A percentile compares a stretch with the other conserved stretches of the same genome.
Conservation (phyloP, 1,140 invertebrate genomes). For the Phenacoccus solenopsis region DNA sequence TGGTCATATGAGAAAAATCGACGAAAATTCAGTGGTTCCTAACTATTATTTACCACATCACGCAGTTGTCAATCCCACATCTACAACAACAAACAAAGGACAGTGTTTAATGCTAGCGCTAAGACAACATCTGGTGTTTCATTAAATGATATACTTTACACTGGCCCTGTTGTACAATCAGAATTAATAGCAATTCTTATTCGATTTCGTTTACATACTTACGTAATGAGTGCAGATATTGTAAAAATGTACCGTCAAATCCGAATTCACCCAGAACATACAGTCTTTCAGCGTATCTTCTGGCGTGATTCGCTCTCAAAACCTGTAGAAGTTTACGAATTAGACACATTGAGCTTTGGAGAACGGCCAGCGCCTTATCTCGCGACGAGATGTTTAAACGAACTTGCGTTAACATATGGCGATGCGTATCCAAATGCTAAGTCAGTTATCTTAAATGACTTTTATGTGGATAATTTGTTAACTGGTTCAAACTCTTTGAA, state of each 20-base stretch:
- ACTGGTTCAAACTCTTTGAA: not conserved
- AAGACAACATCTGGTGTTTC: conserved; percentile 26
- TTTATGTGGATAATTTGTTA: conserved; percentile 3
- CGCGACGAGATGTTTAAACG: conserved; percentile 31
- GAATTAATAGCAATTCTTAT: conserved; percentile 32
- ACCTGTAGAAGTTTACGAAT: conserved; percentile 24
- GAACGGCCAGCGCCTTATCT: conserved; percentile 29
- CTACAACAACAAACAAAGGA: conserved; percentile 27
- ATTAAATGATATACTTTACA: conserved; percentile 27
- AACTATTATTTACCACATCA: conserved; percentile 23
- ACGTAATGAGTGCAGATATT: conserved; percentile 30
- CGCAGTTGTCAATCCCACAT: conserved; percentile 7
- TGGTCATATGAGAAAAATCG: not conserved
- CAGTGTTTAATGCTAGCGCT: conserved; percentile 33
- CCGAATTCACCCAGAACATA: conserved; percentile 21
- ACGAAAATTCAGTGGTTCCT: too few species aligned
- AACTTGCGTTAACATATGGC: conserved; percentile 28
- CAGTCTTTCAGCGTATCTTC: conserved; percentile 31
- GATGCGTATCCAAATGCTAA: not conserved
- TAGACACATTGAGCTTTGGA: conserved; percentile 31
- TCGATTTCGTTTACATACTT: conserved; percentile 28
- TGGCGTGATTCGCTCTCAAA: conserved; percentile 25
- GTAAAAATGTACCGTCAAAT: conserved; percentile 27
- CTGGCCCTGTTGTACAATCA: conserved; percentile 32
- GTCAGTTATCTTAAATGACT: not conserved